Evolutionary conservation across 2,113 vertebrate species (phyloP), one percentile per base, ranked within the genome.

Genomic region (Indri indri): DNA sequence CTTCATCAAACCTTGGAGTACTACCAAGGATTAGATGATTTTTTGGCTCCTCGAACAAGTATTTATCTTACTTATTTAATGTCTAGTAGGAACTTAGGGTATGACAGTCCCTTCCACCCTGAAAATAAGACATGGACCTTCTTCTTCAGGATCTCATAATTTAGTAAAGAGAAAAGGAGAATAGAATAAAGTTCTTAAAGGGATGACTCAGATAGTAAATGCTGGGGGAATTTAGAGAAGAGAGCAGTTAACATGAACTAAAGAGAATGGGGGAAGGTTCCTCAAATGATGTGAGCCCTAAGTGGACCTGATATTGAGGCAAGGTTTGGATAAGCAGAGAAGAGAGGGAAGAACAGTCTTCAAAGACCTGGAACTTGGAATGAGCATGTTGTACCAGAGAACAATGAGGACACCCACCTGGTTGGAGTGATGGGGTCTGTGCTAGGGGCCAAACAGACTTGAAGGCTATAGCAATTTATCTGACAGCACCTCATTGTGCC

Each of bases 31-130:
- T 42, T 87, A 50, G 61, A 87, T 70, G 47, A 66, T 54, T 37
- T 85, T 96, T 45, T 66, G 37, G 80, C 77, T 32, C 8, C 40
- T 63, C 65, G 57, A 92, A 89, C 54, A 91, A 90, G 50, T 80
- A 87, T 70, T 94, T 52, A 52, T 87, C 74, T 95, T 91, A 57
- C 54, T 45, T 94, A 32, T 68, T 96, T 50, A 71, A 91, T 95
- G n/a, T 59, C 25, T 71, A 83, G 45, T 42, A 50, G 86, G 40
- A 94, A 74, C 74, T 30, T 22, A 80, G 45, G 50, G 45, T 66
- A 65, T 81, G 82, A 94, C 32, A 84, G 37, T 42, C 30, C 57
- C 50, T 30, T 34, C 54, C 59, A 11, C 25, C 59, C 2, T 3
- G 17, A n/a, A 88, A 91, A 68, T 80, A 89, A 96, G 63, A 70